Evolutionary conservation across 2,113 vertebrate species (phyloP), one percentile per base, ranked within the genome.

Genomic region (Oxyruncus cristatus): DNA sequence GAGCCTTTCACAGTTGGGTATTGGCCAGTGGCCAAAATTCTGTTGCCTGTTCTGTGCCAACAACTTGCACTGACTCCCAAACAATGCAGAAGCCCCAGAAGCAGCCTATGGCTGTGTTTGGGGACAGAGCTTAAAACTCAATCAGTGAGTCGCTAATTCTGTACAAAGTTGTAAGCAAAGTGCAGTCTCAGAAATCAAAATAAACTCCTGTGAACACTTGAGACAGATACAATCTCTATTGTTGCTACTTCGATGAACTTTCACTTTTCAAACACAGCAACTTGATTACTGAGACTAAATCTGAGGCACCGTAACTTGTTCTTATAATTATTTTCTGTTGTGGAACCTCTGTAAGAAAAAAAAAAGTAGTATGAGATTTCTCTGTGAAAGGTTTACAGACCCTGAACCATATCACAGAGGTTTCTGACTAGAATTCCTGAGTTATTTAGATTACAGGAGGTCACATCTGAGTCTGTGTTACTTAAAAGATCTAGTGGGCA

Each of bases 11-110:
- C 42, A 63, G 56, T 72, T 73, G 74, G 90, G 55, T 17, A 1
- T 46, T 95, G 95, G 93, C 91, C 14, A 55, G 86, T 55, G 76
- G 55, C 95, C 95, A 97, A 89, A 92, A 94, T 92, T 95, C 91
- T 96, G 86, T 56, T 73, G 52, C 41, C 68, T 88, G 33, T 88
- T 96, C 50, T 85, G 58, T 90, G 92, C 93, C 95, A 97, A 88
- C 35, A 78, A 22, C 35, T 89, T 93, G 63, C 67, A 68, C 72
- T 47, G 88, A 76, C 82, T 95, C 55, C 58, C 50, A 95, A 80
- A 89, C 47, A 95, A 94, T 67, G n/a, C 66, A 82, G 55, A 96
- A 96, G 78, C 75, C 62, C 62, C 71, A 55, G 81, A 71, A 97
- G 61, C 86, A 93, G 92, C 73, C 47, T 74, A 9, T 93, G 89